Conservation (phyloP, 2,113 vertebrate genomes). For the Cryptomyrus ogoouensis region DNA sequence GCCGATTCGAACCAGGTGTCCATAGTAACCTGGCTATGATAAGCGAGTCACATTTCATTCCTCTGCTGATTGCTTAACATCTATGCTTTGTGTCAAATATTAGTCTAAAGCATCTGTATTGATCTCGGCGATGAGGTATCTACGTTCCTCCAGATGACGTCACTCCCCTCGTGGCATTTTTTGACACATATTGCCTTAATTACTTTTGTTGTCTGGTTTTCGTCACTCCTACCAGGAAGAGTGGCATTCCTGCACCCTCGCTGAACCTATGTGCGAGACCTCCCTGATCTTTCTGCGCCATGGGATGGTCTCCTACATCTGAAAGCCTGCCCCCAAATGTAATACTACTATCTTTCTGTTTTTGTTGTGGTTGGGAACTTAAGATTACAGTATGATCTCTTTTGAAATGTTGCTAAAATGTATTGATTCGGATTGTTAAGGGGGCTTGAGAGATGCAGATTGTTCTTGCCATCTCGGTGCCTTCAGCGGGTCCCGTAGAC, state of each 20-base stretch:
- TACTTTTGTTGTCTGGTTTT: background rate
- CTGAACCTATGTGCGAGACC: background rate
- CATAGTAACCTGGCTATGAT: background rate
- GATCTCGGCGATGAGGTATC: background rate
- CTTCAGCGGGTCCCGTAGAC: background rate
- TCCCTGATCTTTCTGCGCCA: background rate
- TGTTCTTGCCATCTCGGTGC: background rate
- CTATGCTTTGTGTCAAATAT: background rate
- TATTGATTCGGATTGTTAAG: background rate
- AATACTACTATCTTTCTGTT: background rate
- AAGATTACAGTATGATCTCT: background rate
- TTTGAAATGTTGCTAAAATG: background rate
- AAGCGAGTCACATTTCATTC: background rate
- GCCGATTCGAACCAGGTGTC: background rate
- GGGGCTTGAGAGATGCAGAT: background rate
- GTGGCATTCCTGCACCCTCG: background rate
- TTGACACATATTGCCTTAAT: background rate
- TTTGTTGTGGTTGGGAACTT: background rate
- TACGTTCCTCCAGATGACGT: background rate
- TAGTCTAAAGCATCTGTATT: background rate
- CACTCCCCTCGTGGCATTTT: background rate
- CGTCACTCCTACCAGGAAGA: background rate
- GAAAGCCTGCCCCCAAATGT: background rate
- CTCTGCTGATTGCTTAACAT: background rate
- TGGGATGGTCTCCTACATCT: background rate